Evolutionary conservation across 2,888 invertebrate genomes (phyloP), one percentile per base, ranked within the genome.

Genomic region (Lepidonotus clava): DNA sequence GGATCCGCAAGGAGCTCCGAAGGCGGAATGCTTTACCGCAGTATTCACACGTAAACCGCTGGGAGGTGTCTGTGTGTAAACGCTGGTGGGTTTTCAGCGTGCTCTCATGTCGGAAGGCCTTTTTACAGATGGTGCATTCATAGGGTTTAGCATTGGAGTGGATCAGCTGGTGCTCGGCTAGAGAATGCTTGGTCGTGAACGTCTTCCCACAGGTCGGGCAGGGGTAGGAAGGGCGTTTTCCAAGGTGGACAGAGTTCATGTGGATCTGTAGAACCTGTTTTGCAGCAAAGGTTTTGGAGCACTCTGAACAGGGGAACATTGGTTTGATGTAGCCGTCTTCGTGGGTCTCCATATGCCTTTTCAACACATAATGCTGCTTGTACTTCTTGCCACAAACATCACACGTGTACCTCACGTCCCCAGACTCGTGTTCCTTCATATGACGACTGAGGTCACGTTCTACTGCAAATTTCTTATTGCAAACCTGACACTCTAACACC

Each of bases 1-100:
- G 94, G 40, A 94, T 94, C 21, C 92, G 90, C 34, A 95, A 90
- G 56, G 94, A 94, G 28, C 94, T 91, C 24, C 93, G 93, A 84
- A 94, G 93, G 8, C 92, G 89, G 90, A 94, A 94, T 46, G 91
- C 91, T 85, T 92, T 92, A 11, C 91, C 91, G 89, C 94, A 94
- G 8, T 92, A 87, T 34, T 90, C 90, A 89, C 94, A 94, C 76
- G 91, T 91, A 90, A 94, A 94, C 41, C 91, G 90, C 67, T 92
- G 91, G 6, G 91, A 90, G 24, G 92, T 91, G 84, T 92, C 90
- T 24, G 46, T 80, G 88, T 94, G 94, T 88, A 93, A 92, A 87
- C 91, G 92, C 61, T 91, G 92, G 90, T 93, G 93, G 67, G 92
- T 91, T 84, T 90, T 91, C 83, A 92, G 80, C 0, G 91, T 91